Percentiles rank a stretch among this genome's conserved stretches.
phyloP scores from a whole-genome alignment of 2,888 invertebrate species.

The Drosophila mimetica region DNA sequence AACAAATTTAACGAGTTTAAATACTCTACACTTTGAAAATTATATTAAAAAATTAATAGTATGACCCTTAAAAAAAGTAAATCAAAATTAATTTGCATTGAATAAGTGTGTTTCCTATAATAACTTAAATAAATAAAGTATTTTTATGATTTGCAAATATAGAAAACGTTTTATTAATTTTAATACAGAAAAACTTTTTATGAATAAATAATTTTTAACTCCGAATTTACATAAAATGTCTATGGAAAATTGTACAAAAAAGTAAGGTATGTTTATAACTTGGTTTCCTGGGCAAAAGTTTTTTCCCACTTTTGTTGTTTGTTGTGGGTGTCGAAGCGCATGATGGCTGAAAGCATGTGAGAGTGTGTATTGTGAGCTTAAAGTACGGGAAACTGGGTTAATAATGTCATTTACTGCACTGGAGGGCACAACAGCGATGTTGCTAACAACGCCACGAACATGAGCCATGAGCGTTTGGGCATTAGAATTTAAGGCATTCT shows the following conservation, averaged over 20 bases:
- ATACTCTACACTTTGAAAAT: background rate
- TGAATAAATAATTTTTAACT: too few species aligned
- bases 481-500: conserved; percentile 55
- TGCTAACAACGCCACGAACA: conserved; percentile 44
- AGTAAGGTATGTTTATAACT: background rate
- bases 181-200: too few species aligned
- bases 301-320: conserved; percentile 37
- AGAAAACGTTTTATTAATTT: background rate
- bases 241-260: too few species aligned
- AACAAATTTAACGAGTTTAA: background rate
- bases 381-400: conserved; percentile 71
- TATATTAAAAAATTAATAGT: too few species aligned
- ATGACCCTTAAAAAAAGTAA: background rate
- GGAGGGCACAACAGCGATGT: conserved; percentile 38
- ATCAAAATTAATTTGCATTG: too few species aligned
- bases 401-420: conserved; percentile 78
- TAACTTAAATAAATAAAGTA: too few species aligned
- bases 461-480: conserved; percentile 26
- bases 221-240: background rate
- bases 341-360: conserved; percentile 43
- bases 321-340: conserved; percentile 70
- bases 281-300: background rate
- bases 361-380: conserved; percentile 37
- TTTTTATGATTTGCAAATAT: too few species aligned
- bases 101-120: too few species aligned